Base-by-base conservation (phyloP, 1,140 invertebrate genomes). In the Drosophila parabipectinata region DNA sequence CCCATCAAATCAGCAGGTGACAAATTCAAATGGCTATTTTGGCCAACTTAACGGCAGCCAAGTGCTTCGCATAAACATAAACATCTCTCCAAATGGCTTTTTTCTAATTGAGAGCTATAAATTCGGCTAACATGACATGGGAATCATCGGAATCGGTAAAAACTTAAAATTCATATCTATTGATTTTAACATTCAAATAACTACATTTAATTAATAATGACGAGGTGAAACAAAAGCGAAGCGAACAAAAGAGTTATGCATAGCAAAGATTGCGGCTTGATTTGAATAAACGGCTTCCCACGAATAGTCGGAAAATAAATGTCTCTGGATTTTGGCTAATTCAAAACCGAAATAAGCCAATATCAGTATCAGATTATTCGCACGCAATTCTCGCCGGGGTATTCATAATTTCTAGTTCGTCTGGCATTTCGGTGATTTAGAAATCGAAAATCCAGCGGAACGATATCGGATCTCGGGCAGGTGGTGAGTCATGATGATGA, bases 281-380 rank as follows among this genome's bases (percentile, higher is more conserved):
- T 88, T 88, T 88, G 77, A 88, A 88, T 88, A 88, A 88, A 79
- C 84, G 59, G 44, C 72, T 88, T 88, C 83, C 83, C 83, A 88
- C 83, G 83, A 76, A 56, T 28, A 55, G 18, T 26, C 21, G 58
- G 34, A 21, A 58, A 30, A 39, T 12, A 21, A 32, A 63, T 52
- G 48, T 63, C 30, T 66, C n/a, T 52, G 26, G 18, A 24, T 51
- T 37, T 24, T 28, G 30, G 24, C 10, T 21, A 52, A 44, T 14
- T 53, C 24, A 44, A 51, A 53, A 62, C 32, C 9, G 32, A 21
- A 39, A 28, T 26, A 44, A 21, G 9, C 47, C 14, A 24, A 28
- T 34, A 41, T 30, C 57, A 28, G 12, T 21, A 21, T 34, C 57
- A 37, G 12, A 45, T n/a, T 72, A 78, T 87, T 88, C 75, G 79